Conservation (phyloP, 2,797 vertebrate species). For the Scarus forsteni region DNA sequence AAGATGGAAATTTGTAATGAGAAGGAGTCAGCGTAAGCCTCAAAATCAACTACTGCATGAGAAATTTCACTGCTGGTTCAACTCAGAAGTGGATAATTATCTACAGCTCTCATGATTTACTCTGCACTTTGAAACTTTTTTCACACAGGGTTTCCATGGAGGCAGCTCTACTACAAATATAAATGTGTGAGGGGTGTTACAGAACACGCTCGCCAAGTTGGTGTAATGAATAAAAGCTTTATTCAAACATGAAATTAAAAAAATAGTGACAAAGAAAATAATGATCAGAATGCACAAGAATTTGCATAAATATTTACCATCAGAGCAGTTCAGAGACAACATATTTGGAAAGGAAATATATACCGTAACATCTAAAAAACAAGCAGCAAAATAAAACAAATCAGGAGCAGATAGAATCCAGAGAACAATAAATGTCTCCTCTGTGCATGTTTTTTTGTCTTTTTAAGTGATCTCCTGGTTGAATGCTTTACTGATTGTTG, state of each 20-base stretch:
- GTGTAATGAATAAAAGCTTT: conserved; percentile 80
- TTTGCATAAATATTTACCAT: conserved; percentile 85
- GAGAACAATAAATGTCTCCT: conserved; percentile 54
- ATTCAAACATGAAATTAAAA: conserved; percentile 74
- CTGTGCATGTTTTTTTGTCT: conserved; percentile 53
- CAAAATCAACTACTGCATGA: not conserved
- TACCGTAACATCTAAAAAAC: conserved; percentile 69
- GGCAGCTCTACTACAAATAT: conserved; percentile 7
- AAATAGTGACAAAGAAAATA: conserved; percentile 62
- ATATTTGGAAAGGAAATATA: conserved; percentile 68
- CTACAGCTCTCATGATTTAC: conserved; percentile 25
- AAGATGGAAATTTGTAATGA: conserved; percentile 19
- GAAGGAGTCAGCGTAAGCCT: conserved; percentile 4
- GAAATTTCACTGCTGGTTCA: conserved; percentile 17
- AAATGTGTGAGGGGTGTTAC: not conserved
- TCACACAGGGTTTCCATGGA: conserved; percentile 24
- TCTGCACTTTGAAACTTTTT: conserved; percentile 22
- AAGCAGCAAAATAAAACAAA: conserved; percentile 70
- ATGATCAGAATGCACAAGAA: conserved; percentile 70
- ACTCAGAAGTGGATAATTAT: conserved; percentile 40
- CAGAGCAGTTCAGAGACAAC: conserved; percentile 73
- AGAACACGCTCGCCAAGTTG: conserved; percentile 6
- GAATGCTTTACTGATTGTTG: conserved; percentile 54
- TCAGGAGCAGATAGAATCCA: conserved; percentile 53
- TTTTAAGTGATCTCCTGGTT: conserved; percentile 31